These are phyloP conservation scores for Drosophila ironensis DNA, from an alignment of 1,140 invertebrate species.

Conservation along the genomic window DNA sequence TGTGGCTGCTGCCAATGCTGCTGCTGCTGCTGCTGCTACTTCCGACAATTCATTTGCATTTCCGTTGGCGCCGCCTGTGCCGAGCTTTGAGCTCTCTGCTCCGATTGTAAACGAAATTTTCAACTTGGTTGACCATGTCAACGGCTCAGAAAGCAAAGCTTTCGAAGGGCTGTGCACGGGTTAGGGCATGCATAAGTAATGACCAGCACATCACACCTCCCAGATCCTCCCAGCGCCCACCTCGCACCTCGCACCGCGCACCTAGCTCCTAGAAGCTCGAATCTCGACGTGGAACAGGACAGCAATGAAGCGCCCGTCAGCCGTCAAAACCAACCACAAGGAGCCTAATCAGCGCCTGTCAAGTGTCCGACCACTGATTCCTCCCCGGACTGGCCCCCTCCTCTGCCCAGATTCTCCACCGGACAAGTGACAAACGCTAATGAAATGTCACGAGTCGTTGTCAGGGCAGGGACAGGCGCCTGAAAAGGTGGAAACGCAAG, in stretches of 20 bases:
- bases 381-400: background rate
- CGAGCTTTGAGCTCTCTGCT: constrained; percentile 12
- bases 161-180: no score
- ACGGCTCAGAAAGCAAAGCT: constrained; percentile 17
- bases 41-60: constrained; percentile 66
- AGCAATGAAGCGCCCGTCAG: constrained; percentile 17
- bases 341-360: constrained; percentile 46
- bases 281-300: no score
- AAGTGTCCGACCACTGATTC: constrained; percentile 15
- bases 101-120: constrained; percentile 36
- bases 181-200: constrained; percentile 36
- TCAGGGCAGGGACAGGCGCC: background rate
- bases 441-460: constrained; percentile 59
- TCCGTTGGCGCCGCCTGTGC: constrained; percentile 20
- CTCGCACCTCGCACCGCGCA: no score
- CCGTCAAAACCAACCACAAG: constrained; percentile 29
- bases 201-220: constrained; percentile 17
- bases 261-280: constrained; percentile 6
- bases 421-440: constrained; percentile 50
- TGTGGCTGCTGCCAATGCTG: background rate
- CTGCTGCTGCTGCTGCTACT: constrained; percentile 24
- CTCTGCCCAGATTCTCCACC: background rate
- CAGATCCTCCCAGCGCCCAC: no score
- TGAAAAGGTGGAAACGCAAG: constrained; percentile 6
- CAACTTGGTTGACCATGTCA: constrained; percentile 30